Evolutionary conservation across 2,888 invertebrate species (phyloP).

Genomic region (Oxystoma pomonae): DNA sequence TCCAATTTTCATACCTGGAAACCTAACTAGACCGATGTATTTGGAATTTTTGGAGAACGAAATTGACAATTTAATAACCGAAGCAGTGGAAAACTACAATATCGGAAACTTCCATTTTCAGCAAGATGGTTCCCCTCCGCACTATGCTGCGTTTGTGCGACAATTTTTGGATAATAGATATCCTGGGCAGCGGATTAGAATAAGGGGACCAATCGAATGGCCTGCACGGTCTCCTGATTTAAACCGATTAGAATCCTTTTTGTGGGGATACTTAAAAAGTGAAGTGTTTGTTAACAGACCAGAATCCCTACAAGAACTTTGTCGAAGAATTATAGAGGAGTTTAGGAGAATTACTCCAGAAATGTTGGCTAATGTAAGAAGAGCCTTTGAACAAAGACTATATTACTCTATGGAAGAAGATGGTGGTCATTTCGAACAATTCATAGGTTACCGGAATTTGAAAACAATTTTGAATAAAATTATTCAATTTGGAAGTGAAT

Average conservation of each 20-base stretch:
- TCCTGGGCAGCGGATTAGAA: conserved; percentile 1
- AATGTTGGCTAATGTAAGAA: too few relatives aligned
- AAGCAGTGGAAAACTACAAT: neutral
- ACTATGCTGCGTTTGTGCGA: neutral
- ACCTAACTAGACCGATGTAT: neutral
- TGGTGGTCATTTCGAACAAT: neutral
- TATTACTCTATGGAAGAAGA: conserved; percentile 1
- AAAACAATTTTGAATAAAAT: too few relatives aligned
- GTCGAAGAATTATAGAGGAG: too few relatives aligned
- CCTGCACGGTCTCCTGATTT: neutral
- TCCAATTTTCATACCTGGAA: neutral
- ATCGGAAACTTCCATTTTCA: too few relatives aligned
- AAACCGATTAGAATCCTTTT: too few relatives aligned
- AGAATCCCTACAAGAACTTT: too few relatives aligned
- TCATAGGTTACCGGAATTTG: too few relatives aligned
- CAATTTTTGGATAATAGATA: neutral
- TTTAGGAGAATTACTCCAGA: too few relatives aligned
- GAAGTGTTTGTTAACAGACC: neutral
- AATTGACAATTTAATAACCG: too few relatives aligned
- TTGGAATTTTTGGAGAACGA: neutral
- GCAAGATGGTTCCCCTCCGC: too few relatives aligned
- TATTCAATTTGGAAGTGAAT: too few relatives aligned
- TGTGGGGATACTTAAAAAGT: conserved; percentile 1
- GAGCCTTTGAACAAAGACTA: neutral
- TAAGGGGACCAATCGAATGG: neutral